Base-by-base conservation (phyloP, 2,113 vertebrate genomes). In the Phylloscopus trochilus region DNA sequence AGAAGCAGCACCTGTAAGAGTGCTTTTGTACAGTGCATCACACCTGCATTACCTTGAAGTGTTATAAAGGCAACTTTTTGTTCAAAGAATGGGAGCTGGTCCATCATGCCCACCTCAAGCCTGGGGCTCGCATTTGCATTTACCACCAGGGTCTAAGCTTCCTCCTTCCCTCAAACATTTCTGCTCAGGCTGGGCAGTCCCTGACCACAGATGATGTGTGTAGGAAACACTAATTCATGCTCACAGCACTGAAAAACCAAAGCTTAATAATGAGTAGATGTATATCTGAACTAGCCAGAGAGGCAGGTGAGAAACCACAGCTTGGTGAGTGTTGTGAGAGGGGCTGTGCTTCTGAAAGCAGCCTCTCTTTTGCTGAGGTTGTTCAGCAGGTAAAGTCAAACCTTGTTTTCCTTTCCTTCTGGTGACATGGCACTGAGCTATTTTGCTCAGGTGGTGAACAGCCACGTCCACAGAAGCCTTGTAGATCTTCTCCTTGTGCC, bases 381-480 rank as follows among this genome's bases (percentile, higher is more conserved):
- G 1, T 68, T 72, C 62, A 59, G 49, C 1, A 1, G 15, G n/a
- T 62, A 30, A 35, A 10, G 6, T 15, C 73, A 87, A 68, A 51
- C 10, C 20, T 82, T 69, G 44, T 47, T 83, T 82, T 56, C 33
- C 26, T 76, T 53, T 49, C 41, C 46, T 83, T 69, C 68, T 51
- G 35, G 33, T 55, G 66, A 49, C 23, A 33, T 13, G 11, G 59
- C 47, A 64, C 0, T 0, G 51, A 70, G 43, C 11, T 66, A 13
- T 17, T 33, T 16, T 26, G 44, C 46, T 44, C 70, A 88, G 14
- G 17, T 28, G 52, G 35, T 0, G 0, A 82, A 41, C 0, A 16
- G 15, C 16, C 20, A 60, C 31, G 20, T 33, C 39, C 2, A 1
- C 30, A 55, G 60, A 26, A 49, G 31, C 33, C 28, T 62, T 69